Evolutionary conservation across 2,888 invertebrate species (phyloP), one percentile per base, ranked within the genome.

Genomic region (Lasius platythorax): DNA sequence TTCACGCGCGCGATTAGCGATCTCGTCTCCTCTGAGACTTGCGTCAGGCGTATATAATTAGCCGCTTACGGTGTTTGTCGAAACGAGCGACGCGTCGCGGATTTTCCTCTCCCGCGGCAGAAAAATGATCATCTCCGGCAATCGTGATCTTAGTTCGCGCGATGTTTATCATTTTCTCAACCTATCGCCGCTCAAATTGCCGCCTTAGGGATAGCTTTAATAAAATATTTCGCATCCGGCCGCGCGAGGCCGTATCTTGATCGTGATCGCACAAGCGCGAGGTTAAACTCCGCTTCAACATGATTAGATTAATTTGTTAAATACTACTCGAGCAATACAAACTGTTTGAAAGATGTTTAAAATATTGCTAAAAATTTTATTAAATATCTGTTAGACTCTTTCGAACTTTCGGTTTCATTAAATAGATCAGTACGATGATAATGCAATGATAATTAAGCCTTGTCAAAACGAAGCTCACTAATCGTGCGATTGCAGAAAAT

Each of bases 401-500:
- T 75, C 15, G 4, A 15, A 8, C 6, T 50, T 64, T 30, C 33
- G 5, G 9, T 18, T 46, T 63, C 0, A 43, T 33, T 43, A 50
- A 67, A 28, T 9, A 12, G 15, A 37, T 30, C 9, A 30, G 1
- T 28, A 15, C 15, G 15, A 67, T 28, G 68, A 18, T 30, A 46
- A 33, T 23, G n/a, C 43, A 40, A 23, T 23, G 30, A 30, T 30
- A 28, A 28, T 28, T 61, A 4, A 75, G n/a, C 4, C 3, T 11
- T 33, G n/a, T 46, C 8, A 18, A 18, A 5, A 18, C 5, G 8
- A 53, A n/a, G 9, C 9, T 18, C 15, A 18, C 6, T 75, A 43
- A 73, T 37, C 23, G 23, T n/a, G 3, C 12, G 46, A 8, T 95
- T 95, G 74, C 95, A 98, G 98, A 97, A 96, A 91, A 96, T 98